Base-by-base conservation (phyloP, 2,113 vertebrate genomes). In the Xiphophorus maculatus region DNA sequence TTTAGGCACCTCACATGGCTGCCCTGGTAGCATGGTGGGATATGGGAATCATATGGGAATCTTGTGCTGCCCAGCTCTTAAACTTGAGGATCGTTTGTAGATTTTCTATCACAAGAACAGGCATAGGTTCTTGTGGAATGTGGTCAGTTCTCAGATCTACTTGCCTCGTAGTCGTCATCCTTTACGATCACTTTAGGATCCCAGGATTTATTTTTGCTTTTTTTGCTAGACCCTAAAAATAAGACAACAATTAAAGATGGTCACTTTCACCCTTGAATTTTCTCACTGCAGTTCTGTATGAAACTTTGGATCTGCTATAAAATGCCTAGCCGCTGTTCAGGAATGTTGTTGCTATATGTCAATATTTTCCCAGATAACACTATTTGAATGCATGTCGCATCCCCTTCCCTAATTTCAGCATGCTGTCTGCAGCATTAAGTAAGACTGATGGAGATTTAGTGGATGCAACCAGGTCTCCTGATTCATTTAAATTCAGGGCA, bases 401-500 rank as follows among this genome's bases (percentile, higher is more conserved):
- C 62, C 63, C n/a, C 63, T 61, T 51, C 30, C 66, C 62, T 63
- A 63, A 80, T 84, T 84, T 78, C 69, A 73, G 74, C 75, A 71
- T 81, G 35, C 63, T 76, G 73, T 79, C 66, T 74, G 71, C 80
- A 73, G 66, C 64, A 58, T 81, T 71, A 76, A 73, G 63, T 22
- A 66, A 71, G 68, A 66, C 73, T 67, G 61, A 70, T 67, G 15
- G 63, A 73, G 81, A 58, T 77, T 82, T 76, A 74, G 7, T 33
- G 71, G 74, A 86, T 27, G 69, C 66, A 58, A 42, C 27, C 66
- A 30, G 73, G 71, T 88, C 87, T 84, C 79, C 67, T 65, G 66
- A 77, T 62, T 88, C 74, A 90, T 92, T 92, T 73, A 84, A 78
- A 92, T 92, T 89, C 89, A 77, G 73, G 72, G 79, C 62, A 79